Evolutionary conservation across 1,140 invertebrate genomes (phyloP).

Genomic region (Zaprionus davidi): DNA sequence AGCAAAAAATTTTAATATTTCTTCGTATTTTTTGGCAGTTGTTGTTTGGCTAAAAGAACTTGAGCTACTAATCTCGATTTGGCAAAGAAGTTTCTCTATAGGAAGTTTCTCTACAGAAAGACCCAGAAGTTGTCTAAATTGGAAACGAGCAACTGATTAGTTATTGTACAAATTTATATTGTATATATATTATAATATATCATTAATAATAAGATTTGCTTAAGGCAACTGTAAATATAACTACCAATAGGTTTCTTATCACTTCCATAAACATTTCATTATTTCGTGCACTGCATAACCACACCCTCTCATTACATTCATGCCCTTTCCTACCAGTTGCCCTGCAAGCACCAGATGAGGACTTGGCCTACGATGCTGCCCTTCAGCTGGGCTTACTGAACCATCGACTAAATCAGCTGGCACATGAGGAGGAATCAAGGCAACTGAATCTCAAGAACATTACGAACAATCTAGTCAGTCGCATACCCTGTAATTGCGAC

Average conservation of each 20-base stretch:
- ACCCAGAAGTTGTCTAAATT: conserved; percentile 1
- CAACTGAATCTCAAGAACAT: conserved; percentile 68
- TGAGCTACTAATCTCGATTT: conserved; percentile 72
- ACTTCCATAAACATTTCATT: background rate
- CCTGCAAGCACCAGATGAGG: conserved; percentile 60
- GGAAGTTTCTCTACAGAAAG: background rate
- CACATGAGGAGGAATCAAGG: conserved; percentile 70
- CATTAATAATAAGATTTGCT: background rate
- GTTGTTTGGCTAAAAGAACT: conserved; percentile 45
- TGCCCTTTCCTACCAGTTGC: conserved; percentile 47
- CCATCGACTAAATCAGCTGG: conserved; percentile 68
- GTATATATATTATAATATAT: background rate
- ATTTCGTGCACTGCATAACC: background rate
- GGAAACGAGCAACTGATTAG: background rate
- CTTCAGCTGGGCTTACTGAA: conserved; percentile 72
- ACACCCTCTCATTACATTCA: conserved; percentile 1
- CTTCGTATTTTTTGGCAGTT: conserved; percentile 39
- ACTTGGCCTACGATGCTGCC: conserved; percentile 77
- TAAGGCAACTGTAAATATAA: background rate
- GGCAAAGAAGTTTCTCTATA: conserved; percentile 12
- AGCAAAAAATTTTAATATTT: conserved; percentile 34
- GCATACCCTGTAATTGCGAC: conserved; percentile 85
- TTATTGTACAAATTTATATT: background rate
- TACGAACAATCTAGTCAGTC: conserved; percentile 65
- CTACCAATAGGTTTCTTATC: background rate